phyloP scores from a whole-genome alignment of 2,888 invertebrate genomes.

The Harpagoxenus sublaevis region DNA sequence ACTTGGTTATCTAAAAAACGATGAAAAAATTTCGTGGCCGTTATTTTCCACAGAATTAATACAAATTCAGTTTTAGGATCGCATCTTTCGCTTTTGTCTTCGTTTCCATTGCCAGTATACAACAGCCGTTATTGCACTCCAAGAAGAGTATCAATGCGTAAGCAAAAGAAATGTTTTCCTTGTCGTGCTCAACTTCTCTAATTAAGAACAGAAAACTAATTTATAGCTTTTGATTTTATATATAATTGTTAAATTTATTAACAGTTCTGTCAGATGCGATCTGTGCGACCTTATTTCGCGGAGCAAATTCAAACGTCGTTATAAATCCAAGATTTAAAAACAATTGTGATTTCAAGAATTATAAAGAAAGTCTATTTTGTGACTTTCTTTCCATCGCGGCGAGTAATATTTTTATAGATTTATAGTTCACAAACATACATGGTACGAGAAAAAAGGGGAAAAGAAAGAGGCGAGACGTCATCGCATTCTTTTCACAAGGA shows the following conservation, averaged over 20 bases:
- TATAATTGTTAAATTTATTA: neutral
- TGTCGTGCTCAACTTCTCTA: neutral
- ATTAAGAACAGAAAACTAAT: neutral
- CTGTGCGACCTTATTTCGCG: neutral
- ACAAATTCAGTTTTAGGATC: constrained; percentile 13
- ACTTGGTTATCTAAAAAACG: neutral
- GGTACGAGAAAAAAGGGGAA: constrained; percentile 1
- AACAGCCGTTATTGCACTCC: neutral
- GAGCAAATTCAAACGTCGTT: neutral
- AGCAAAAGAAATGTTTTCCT: neutral
- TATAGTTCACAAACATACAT: constrained; percentile 57
- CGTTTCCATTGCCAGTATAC: constrained; percentile 3
- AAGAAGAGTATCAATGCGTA: neutral
- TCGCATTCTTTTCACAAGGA: neutral
- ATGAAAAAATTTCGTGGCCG: neutral
- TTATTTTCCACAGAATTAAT: neutral
- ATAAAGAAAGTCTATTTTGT: constrained; percentile 17
- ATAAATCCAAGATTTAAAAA: constrained; percentile 35
- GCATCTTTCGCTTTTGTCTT: constrained; percentile 46
- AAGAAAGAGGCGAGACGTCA: neutral
- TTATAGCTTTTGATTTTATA: neutral
- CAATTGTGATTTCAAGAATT: constrained; percentile 40
- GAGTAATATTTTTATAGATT: constrained; percentile 71
- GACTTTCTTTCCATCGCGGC: constrained; percentile 50
- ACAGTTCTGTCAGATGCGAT: constrained; percentile 3